Evolutionary conservation across 2,888 invertebrate species (phyloP), one percentile per base, ranked within the genome.

Genomic region (Colletes collaris): DNA sequence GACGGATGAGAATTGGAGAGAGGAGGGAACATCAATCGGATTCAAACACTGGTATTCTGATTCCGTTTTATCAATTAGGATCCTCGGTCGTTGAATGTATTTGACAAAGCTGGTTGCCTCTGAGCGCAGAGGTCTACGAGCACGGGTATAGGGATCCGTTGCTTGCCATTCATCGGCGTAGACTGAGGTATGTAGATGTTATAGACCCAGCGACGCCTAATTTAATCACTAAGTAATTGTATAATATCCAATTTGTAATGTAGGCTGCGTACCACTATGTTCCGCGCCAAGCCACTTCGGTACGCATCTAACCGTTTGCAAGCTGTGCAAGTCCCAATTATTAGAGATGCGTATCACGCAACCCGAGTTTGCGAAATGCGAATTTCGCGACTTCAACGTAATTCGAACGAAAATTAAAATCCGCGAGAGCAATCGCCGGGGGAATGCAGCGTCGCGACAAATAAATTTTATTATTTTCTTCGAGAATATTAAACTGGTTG

Each of bases 211-310:
- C 63, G 74, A 73, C 80, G 83, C 74, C 84, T 88, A 89, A 89
- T 89, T 89, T 88, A 84, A 88, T 89, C 84, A 78, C 83, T 82
- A 85, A 84, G 86, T 89, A 89, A 89, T 89, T 84, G 85, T 87
- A 76, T 84, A 86, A 87, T 86, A 86, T 87, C 84, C 82, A 88
- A 89, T 89, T 88, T 88, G 85, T 85, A 87, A 86, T 79, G 81
- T 87, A 84, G 82, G 69, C 82, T 81, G 84, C 77, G 81, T 65
- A 63, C 60, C 85, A 65, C 75, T 81, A 27, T 59, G 78, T 77
- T 79, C 83, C 74, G 35, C 60, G 67, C 56, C 71, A 72, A 75
- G 66, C 77, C 77, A 74, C 76, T 82, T 79, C 76, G 58, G 68
- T 52, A 80, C 70, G 72, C 76, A 68, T 63, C 75, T 86, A 84